Evolutionary conservation across 2,797 vertebrate species (phyloP).

Genomic region (Sebastes minor): DNA sequence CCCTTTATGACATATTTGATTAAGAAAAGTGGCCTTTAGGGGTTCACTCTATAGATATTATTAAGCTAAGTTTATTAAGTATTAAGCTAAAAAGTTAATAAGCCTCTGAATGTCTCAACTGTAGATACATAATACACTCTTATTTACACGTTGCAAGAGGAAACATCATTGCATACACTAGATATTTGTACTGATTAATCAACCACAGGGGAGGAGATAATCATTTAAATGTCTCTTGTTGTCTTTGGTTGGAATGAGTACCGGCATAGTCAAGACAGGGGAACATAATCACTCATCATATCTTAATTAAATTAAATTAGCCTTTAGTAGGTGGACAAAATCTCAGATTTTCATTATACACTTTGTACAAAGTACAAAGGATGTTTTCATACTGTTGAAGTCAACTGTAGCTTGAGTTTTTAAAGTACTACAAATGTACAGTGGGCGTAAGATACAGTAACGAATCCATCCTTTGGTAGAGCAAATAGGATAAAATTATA

Average conservation of each 20-base stretch:
- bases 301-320: not conserved
- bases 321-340: not conserved
- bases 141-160: not conserved
- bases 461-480: not conserved
- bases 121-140: not conserved
- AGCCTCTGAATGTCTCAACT: not conserved
- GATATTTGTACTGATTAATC: not conserved
- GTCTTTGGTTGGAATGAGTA: slow-evolving; percentile 1
- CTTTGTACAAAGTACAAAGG: not conserved
- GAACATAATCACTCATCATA: not conserved
- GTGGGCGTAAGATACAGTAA: not conserved
- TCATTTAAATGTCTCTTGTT: not conserved
- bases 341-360: not conserved
- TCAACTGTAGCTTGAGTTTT: not conserved
- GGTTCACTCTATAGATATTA: not conserved
- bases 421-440: not conserved
- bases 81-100: not conserved
- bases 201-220: not conserved
- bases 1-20: not conserved
- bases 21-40: not conserved
- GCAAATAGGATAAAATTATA: not conserved
- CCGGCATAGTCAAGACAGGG: not conserved
- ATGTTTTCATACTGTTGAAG: not conserved
- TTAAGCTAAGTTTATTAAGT: too few relatives aligned
- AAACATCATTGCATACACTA: not conserved